Evolutionary conservation across 2,888 invertebrate genomes (phyloP).

Genomic region (Lutraria lutraria): DNA sequence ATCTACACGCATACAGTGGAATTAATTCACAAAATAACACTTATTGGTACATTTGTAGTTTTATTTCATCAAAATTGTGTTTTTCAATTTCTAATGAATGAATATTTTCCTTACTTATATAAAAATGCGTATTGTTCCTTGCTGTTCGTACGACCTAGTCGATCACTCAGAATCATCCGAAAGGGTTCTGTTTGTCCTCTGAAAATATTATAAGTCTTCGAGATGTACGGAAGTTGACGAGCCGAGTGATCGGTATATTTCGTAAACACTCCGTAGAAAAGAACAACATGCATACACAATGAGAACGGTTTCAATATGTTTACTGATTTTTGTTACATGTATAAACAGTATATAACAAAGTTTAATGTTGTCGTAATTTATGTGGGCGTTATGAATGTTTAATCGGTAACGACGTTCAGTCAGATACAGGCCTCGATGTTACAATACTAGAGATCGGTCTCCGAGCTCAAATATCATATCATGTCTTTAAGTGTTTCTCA

Average conservation of each 20-base stretch:
- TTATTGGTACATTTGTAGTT: no score
- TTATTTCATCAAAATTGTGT: no score
- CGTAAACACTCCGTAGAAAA: neutral
- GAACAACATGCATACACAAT: neutral
- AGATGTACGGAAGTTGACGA: neutral
- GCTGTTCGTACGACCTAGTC: constrained; percentile 75
- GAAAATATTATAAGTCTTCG: neutral
- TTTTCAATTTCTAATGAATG: no score
- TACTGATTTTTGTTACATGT: neutral
- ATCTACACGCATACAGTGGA: no score
- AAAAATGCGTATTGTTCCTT: constrained; percentile 83
- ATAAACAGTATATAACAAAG: neutral
- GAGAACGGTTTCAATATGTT: neutral
- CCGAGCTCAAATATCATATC: no score
- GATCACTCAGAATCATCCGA: constrained; percentile 71
- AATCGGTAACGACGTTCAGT: no score
- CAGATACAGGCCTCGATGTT: no score
- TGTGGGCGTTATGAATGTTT: neutral
- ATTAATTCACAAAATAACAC: no score
- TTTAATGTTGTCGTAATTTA: neutral
- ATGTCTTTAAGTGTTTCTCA: no score
- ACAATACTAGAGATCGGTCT: no score
- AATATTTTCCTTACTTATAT: constrained; percentile 67
- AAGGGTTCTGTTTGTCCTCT: constrained; percentile 43
- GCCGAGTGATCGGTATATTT: neutral